Evolutionary conservation across 2,797 vertebrate genomes (phyloP).

Genomic region (Yasuhikotakia modesta): DNA sequence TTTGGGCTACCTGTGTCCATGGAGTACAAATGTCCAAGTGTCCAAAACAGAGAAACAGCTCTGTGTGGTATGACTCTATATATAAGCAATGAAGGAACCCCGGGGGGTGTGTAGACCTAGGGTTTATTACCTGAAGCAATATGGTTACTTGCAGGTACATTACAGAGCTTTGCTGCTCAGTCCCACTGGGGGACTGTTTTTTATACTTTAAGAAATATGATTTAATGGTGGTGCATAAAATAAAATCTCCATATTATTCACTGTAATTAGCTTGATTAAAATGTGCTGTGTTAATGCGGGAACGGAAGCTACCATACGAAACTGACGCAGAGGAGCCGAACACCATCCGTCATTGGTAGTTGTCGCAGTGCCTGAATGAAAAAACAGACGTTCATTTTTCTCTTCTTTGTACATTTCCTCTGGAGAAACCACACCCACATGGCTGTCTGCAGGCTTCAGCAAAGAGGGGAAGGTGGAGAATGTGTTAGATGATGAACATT

Average conservation of each 20-base stretch:
- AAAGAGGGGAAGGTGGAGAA: slow-evolving; percentile 20
- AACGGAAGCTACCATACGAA: slow-evolving; percentile 18
- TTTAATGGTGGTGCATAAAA: slow-evolving; percentile 31
- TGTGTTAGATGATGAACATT: slow-evolving; percentile 23
- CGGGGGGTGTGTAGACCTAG: slow-evolving; percentile 32
- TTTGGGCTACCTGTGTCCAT: slow-evolving; percentile 31
- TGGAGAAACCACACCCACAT: slow-evolving; percentile 23
- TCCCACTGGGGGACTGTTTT: slow-evolving; percentile 23
- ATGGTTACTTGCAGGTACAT: slow-evolving; percentile 35
- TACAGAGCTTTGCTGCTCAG: not conserved
- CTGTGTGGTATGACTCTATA: slow-evolving; percentile 37
- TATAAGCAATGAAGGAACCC: slow-evolving; percentile 36
- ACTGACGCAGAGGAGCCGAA: slow-evolving; percentile 20
- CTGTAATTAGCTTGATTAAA: slow-evolving; percentile 29
- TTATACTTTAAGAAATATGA: slow-evolving; percentile 22
- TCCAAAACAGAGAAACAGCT: slow-evolving; percentile 26
- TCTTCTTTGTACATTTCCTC: not conserved
- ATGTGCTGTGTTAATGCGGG: slow-evolving; percentile 16
- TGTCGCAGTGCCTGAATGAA: not conserved
- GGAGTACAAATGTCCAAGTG: slow-evolving; percentile 46
- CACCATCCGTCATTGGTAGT: slow-evolving; percentile 36
- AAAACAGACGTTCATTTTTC: not conserved
- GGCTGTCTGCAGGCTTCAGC: slow-evolving; percentile 6
- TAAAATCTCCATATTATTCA: slow-evolving; percentile 39
- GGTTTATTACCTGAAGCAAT: slow-evolving; percentile 38